These are phyloP conservation scores for Oreortyx pictus DNA, from an alignment of 2,797 vertebrate genomes.

Conservation along the genomic window DNA sequence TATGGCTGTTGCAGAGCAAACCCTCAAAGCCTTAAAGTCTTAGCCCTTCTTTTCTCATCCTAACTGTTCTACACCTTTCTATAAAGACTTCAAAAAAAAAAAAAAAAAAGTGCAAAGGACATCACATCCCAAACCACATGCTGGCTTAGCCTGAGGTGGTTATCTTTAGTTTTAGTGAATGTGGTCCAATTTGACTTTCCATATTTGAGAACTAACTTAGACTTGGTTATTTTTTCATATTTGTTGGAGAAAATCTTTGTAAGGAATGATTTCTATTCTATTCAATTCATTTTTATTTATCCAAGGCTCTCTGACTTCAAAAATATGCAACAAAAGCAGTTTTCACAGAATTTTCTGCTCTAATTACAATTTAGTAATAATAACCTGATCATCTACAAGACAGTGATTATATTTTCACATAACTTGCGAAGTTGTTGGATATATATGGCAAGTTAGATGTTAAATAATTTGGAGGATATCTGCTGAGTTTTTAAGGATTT, in stretches of 20 bases:
- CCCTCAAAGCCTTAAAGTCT: constrained; percentile 32
- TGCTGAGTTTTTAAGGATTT: background rate
- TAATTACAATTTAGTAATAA: background rate
- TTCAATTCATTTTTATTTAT: constrained; percentile 11
- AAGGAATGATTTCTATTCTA: background rate
- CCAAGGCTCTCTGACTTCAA: constrained; percentile 1
- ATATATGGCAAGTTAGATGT: background rate
- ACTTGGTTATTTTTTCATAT: background rate
- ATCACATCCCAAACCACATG: constrained; percentile 15
- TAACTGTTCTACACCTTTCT: constrained; percentile 32
- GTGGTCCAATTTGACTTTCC: constrained; percentile 42
- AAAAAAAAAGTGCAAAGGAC: constrained; percentile 41
- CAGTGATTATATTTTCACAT: background rate
- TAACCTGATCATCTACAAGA: background rate
- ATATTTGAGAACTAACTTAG: constrained; percentile 37
- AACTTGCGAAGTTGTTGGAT: background rate
- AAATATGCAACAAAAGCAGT: background rate
- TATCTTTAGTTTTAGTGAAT: constrained; percentile 47
- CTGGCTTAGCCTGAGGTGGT: background rate
- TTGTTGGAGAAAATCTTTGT: background rate
- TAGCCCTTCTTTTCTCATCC: constrained; percentile 34
- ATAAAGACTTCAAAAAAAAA: constrained; percentile 43
- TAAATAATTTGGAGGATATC: background rate
- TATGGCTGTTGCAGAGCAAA: constrained; percentile 32
- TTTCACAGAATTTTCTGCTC: constrained; percentile 8